Conservation (phyloP, 2,888 invertebrate species). For the Mythimna ferrago region DNA sequence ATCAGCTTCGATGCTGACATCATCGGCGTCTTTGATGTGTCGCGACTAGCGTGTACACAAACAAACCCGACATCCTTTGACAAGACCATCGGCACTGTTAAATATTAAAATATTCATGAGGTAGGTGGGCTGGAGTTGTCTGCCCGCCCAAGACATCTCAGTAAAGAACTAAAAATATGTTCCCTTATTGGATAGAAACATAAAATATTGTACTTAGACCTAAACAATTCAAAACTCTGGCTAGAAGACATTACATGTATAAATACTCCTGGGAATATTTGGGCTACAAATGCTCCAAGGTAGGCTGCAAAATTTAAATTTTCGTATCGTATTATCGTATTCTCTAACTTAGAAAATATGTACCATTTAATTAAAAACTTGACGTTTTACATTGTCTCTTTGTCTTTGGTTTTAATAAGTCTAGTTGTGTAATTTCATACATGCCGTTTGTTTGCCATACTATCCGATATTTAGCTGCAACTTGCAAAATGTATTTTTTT, state of each 20-base stretch:
- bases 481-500: too few species aligned
- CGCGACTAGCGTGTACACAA: slow-evolving; percentile 46
- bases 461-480: too few species aligned
- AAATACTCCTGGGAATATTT: slow-evolving; percentile 13
- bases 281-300: too few species aligned
- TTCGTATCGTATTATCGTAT: too few species aligned
- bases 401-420: too few species aligned
- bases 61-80: slow-evolving; percentile 70
- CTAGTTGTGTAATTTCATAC: too few species aligned
- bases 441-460: too few species aligned
- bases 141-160: slow-evolving; percentile 43
- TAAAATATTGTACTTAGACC: slow-evolving; percentile 22
- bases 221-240: slow-evolving; percentile 24
- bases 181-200: slow-evolving; percentile 40
- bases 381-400: too few species aligned
- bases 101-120: slow-evolving; percentile 81
- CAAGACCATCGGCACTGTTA: slow-evolving; percentile 59
- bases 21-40: slow-evolving; percentile 62
- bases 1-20: slow-evolving; percentile 42
- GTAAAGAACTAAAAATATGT: slow-evolving; percentile 63
- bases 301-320: too few species aligned
- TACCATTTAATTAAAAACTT: too few species aligned
- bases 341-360: too few species aligned
- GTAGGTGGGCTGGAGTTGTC: slow-evolving; percentile 60
- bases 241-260: slow-evolving; percentile 1